Base-by-base conservation (phyloP, 2,888 invertebrate species). In the Epinotia ramella region DNA sequence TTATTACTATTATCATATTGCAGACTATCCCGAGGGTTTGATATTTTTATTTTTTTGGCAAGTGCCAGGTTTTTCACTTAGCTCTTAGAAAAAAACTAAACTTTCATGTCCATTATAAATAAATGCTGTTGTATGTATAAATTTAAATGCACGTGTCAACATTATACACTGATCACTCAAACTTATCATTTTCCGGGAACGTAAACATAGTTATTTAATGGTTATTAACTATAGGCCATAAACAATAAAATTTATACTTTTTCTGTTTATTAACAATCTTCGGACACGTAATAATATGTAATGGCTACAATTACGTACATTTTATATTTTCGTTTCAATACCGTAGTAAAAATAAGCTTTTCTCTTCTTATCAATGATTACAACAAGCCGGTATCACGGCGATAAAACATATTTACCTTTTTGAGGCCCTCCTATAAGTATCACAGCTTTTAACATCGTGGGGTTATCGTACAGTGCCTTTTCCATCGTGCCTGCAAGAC, bases 381-480 rank as follows among this genome's bases (percentile, higher is more conserved):
- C 46, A 74, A 70, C 57, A 76, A 70, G 80, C 91, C 90, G 90
- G 91, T 88, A 87, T 60, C 62, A 66, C 76, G 76, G 40, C 66
- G 24, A 18, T 44, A 64, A 73, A 69, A n/a, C n/a, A 46, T 76
- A 70, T 77, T 82, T 93, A 98, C 98, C 98, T 96, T 99, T 99
- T 89, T 98, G 97, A 0, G 98, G 98, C 6, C 99, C 99, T 28
- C 99, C 99, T 80, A 99, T 97, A 80, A 99, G 94, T 88, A 99
- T 98, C 16, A 99, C 97, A 70, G 98, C 98, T 93, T 97, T 97
- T 78, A 97, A 89, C 96, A 97, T 97, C 77, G 77, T 83, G 0
- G 60, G 74, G 57, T 60, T 76, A 49, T 62, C 71, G 40, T 66
- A 16, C 24, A 63, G 7, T 6, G 49, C 12, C 24, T 69, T 76